Evolutionary conservation across 1,140 invertebrate genomes (phyloP), one percentile per base, ranked within the genome.

Genomic region (Neuroterus valhalla): DNA sequence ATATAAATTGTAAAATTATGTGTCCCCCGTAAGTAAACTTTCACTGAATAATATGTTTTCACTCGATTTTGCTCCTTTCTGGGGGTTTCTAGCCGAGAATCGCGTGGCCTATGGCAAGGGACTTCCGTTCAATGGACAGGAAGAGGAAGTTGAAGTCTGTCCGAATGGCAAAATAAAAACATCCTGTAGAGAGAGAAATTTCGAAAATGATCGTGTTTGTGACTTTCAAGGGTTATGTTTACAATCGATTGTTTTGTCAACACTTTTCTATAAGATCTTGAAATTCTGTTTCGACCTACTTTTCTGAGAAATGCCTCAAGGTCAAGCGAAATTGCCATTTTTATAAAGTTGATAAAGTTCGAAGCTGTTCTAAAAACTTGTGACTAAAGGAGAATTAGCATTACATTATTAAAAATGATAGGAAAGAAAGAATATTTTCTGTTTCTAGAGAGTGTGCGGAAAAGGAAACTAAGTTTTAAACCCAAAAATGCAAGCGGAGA

Each of bases 91-190:
- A 78, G 72, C 71, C 74, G 76, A 66, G 78, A 81, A 80, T 76
- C 81, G 76, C 82, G 79, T 84, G 80, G 83, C 87, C 85, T 89
- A 88, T 88, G 84, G 85, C 89, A 85, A 89, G 85, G 88, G 83
- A 90, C 88, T 90, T 90, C 89, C 89, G 89, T 87, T 89, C 80
- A 76, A 85, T 81, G 81, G 81, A 90, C 90, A 91, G 90, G 89
- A 91, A 91, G 89, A 91, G 90, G 90, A 91, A 91, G 90, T 91
- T 85, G 84, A 84, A 84, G 83, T 72, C 79, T 69, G 74, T 73
- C 42, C 50, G 71, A 68, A 78, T 87, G 82, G 87, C 86, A 78
- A 85, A 89, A 89, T 85, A 87, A 89, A 86, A 90, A 89, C 88
- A 90, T 90, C 88, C 88, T 89, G 88, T 89, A 76, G 74, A 78